A percentile compares a stretch with the other conserved stretches of the same genome.
phyloP scores from a whole-genome alignment of 2,888 invertebrate genomes.

The Thyatira batis region DNA sequence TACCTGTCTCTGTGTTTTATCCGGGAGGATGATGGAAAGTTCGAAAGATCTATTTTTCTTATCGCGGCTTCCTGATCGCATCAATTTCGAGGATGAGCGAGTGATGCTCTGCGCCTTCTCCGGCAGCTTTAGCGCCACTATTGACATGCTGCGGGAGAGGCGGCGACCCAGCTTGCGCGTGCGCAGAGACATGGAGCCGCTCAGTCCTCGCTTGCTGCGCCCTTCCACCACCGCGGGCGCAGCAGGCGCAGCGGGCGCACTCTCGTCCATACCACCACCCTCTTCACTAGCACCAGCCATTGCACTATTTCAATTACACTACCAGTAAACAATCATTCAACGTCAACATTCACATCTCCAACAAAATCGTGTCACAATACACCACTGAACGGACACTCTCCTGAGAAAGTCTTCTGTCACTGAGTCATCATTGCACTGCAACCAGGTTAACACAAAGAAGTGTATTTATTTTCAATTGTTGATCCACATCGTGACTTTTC shows the following conservation, averaged over 20 bases:
- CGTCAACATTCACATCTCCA: slow-evolving; percentile 73
- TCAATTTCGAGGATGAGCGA: slow-evolving; percentile 82
- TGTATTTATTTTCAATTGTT: slow-evolving; percentile 58
- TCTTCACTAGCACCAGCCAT: slow-evolving; percentile 77
- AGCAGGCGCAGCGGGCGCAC: slow-evolving; percentile 16
- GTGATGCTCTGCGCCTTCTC: slow-evolving; percentile 84
- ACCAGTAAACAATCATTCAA: slow-evolving; percentile 40
- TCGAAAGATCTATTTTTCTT: slow-evolving; percentile 83
- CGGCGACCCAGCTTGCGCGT: slow-evolving; percentile 78
- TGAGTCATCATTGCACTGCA: slow-evolving; percentile 55
- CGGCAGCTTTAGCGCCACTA: slow-evolving; percentile 78
- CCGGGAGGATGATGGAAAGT: slow-evolving; percentile 84
- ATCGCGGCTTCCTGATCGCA: slow-evolving; percentile 80
- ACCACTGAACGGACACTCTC: slow-evolving; percentile 46
- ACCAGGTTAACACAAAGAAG: slow-evolving; percentile 43
- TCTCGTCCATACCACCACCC: slow-evolving; percentile 56
- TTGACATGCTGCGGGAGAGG: slow-evolving; percentile 80
- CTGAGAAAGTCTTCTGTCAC: slow-evolving; percentile 60
- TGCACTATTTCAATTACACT: slow-evolving; percentile 57
- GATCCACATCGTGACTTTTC: slow-evolving; percentile 65
- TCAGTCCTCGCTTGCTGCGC: slow-evolving; percentile 65
- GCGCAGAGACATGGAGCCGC: slow-evolving; percentile 76
- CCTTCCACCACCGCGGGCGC: slow-evolving; percentile 36
- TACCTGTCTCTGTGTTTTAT: slow-evolving; percentile 85
- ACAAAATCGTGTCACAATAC: slow-evolving; percentile 54